phyloP scores from a whole-genome alignment of 2,797 vertebrate genomes.

The Mormyrops attenuatus region DNA sequence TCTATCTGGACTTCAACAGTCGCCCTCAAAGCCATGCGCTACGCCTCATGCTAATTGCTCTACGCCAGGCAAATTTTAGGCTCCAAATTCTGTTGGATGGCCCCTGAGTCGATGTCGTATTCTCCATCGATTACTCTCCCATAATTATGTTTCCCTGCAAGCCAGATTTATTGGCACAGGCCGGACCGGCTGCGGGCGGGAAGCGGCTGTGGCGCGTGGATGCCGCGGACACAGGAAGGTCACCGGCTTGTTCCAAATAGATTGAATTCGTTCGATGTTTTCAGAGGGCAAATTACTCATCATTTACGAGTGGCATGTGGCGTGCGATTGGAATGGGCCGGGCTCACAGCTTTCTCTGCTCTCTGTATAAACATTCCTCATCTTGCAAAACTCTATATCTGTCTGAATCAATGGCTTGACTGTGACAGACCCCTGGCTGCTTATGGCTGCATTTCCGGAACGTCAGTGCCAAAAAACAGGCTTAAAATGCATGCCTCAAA shows the following conservation, averaged over 20 bases:
- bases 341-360: neutral
- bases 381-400: neutral
- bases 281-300: neutral
- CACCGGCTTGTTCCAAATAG: neutral
- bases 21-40: neutral
- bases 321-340: neutral
- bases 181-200: neutral
- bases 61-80: neutral
- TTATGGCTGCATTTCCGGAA: neutral
- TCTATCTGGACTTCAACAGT: neutral
- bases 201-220: neutral
- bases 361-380: neutral
- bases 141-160: constrained; percentile 9
- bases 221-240: neutral
- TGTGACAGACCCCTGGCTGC: neutral
- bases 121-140: constrained; percentile 13
- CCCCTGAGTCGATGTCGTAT: neutral
- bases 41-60: constrained; percentile 4
- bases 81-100: neutral
- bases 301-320: neutral
- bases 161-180: neutral
- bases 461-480: neutral
- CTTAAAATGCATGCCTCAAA: neutral
- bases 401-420: neutral
- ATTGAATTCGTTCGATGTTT: neutral